Evolutionary conservation across 1,140 invertebrate genomes (phyloP).

Genomic region (Andricus grossulariae): DNA sequence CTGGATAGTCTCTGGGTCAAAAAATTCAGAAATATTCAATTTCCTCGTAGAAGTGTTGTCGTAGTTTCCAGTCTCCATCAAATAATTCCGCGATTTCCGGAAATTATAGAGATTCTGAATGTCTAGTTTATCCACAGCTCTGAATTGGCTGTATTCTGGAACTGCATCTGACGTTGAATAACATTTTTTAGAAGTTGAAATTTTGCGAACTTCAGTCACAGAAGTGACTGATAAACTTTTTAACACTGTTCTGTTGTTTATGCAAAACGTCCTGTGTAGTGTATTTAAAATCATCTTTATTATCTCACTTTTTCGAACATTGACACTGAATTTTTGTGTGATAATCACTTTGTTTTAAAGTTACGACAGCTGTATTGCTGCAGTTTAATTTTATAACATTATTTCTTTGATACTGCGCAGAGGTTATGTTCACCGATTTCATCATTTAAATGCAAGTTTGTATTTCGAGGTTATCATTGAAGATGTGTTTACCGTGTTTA

Average conservation of each 20-base stretch:
- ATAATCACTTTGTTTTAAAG: too few relatives aligned
- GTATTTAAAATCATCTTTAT: not conserved
- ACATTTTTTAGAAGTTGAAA: not conserved
- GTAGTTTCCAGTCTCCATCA: not conserved
- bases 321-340: too few relatives aligned
- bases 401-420: too few relatives aligned
- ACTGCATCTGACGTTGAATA: not conserved
- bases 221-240: not conserved
- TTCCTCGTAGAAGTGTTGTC: not conserved
- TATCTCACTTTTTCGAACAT: too few relatives aligned
- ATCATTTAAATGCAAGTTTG: too few relatives aligned
- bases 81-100: not conserved
- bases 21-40: constrained; percentile 48
- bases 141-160: not conserved
- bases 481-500: too few relatives aligned
- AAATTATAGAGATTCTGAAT: not conserved
- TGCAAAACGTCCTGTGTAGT: not conserved
- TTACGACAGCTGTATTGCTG: too few relatives aligned
- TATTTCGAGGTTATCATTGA: too few relatives aligned
- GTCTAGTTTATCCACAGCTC: not conserved
- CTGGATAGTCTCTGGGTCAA: not conserved
- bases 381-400: too few relatives aligned
- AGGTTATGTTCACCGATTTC: too few relatives aligned
- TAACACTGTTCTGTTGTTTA: not conserved
- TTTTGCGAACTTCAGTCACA: not conserved